Evolutionary conservation across 1,140 invertebrate species (phyloP).

Genomic region (Hyphantria cunea): DNA sequence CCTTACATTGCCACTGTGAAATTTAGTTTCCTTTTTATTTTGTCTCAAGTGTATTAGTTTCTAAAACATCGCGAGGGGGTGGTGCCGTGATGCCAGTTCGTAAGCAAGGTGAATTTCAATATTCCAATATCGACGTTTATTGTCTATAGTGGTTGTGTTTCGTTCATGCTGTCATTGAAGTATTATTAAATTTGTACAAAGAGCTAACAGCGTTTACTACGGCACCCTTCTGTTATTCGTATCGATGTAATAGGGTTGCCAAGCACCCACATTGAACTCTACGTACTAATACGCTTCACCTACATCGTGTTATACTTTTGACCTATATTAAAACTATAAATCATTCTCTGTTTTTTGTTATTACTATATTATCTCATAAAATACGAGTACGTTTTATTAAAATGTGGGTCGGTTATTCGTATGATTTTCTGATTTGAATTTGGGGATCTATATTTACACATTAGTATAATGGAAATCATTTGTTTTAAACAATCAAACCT

Average conservation of each 20-base stretch:
- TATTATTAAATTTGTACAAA: slow-evolving; percentile 33
- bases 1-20: slow-evolving; percentile 47
- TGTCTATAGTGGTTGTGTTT: slow-evolving; percentile 19
- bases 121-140: slow-evolving; percentile 32
- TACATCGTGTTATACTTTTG: slow-evolving; percentile 2
- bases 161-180: slow-evolving; percentile 19
- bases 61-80: slow-evolving; percentile 75
- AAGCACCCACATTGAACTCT: slow-evolving; percentile 12
- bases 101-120: slow-evolving; percentile 78
- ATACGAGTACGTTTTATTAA: slow-evolving; percentile 9
- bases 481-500: not conserved
- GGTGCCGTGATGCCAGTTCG: slow-evolving; percentile 82
- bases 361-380: slow-evolving; percentile 1
- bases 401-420: slow-evolving; percentile 20
- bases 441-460: too few relatives aligned
- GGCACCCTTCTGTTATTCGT: slow-evolving; percentile 43
- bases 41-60: slow-evolving; percentile 64
- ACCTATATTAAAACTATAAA: slow-evolving; percentile 14
- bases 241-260: slow-evolving; percentile 44
- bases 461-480: too few relatives aligned
- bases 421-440: slow-evolving; percentile 5
- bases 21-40: slow-evolving; percentile 68
- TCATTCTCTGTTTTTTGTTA: slow-evolving; percentile 3
- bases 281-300: slow-evolving; percentile 2
- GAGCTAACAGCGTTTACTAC: slow-evolving; percentile 31